These are phyloP conservation scores for Phalacrocorax brasilianus DNA, from an alignment of 2,113 vertebrate genomes.

Conservation along the genomic window DNA sequence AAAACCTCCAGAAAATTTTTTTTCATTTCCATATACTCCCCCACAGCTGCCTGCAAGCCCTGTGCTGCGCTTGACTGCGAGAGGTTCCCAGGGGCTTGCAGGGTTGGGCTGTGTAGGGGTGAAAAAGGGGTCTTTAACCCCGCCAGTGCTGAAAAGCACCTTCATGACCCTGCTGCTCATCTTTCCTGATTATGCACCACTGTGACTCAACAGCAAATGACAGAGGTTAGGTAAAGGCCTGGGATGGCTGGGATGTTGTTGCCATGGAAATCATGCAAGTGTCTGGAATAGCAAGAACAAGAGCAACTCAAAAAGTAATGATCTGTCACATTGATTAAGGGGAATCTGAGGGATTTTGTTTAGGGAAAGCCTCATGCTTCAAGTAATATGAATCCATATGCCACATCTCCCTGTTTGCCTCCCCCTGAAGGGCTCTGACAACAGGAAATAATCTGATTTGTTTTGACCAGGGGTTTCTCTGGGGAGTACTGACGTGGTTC, in stretches of 20 bases:
- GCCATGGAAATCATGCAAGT: conserved; percentile 27
- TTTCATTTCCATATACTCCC: neutral
- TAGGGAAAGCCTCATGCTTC: neutral
- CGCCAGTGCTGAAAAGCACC: neutral
- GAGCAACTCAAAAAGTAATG: conserved; percentile 35
- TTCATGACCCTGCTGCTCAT: neutral
- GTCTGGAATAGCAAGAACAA: conserved; percentile 41
- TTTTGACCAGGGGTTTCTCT: neutral
- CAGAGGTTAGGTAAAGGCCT: conserved; percentile 49
- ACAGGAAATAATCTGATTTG: conserved; percentile 19
- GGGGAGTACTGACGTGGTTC: neutral
- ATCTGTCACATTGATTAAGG: conserved; percentile 53
- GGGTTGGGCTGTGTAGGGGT: neutral
- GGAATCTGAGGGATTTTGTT: conserved; percentile 7
- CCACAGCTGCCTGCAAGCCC: neutral
- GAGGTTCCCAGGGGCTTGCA: neutral
- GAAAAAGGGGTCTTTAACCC: neutral
- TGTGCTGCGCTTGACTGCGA: rapidly evolving
- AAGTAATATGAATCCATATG: conserved; percentile 4
- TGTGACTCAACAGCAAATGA: conserved; percentile 7
- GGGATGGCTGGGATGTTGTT: conserved; percentile 32
- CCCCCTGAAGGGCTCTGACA: conserved; percentile 18
- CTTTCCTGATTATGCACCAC: neutral
- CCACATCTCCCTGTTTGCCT: neutral
- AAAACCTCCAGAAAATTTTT: neutral